Percentiles rank a stretch among this genome's conserved stretches.
phyloP scores from a whole-genome alignment of 2,113 vertebrate species.

The Typhlomys cinereus region DNA sequence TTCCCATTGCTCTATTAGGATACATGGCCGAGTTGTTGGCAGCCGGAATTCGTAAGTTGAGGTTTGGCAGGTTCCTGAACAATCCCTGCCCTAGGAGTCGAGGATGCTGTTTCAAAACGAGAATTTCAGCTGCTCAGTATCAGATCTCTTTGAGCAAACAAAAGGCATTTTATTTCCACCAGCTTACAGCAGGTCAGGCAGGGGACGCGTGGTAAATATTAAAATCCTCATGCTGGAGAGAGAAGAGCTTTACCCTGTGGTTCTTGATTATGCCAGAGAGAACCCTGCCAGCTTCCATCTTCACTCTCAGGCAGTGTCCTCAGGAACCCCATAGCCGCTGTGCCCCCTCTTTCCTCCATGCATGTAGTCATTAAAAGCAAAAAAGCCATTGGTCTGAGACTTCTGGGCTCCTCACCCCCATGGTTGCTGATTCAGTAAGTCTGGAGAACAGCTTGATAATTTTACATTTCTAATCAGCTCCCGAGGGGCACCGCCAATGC shows the following conservation, averaged over 20 bases:
- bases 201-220: constrained; percentile 1
- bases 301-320: background rate
- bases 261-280: background rate
- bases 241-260: background rate
- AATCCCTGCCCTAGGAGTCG: background rate
- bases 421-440: background rate
- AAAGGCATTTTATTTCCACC: constrained; percentile 41
- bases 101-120: background rate
- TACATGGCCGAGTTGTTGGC: background rate
- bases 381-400: background rate
- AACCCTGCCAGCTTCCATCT: background rate
- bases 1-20: background rate
- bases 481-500: background rate
- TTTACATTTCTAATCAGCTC: background rate
- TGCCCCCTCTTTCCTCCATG: background rate
- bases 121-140: background rate
- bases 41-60: background rate
- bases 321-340: background rate
- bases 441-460: background rate
- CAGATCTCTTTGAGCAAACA: constrained; percentile 32
- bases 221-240: background rate
- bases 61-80: background rate
- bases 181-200: background rate
- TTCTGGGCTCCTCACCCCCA: background rate
- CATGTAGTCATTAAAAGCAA: background rate